Evolutionary conservation across 2,113 vertebrate species (phyloP).

Genomic region (Crocuta crocuta): DNA sequence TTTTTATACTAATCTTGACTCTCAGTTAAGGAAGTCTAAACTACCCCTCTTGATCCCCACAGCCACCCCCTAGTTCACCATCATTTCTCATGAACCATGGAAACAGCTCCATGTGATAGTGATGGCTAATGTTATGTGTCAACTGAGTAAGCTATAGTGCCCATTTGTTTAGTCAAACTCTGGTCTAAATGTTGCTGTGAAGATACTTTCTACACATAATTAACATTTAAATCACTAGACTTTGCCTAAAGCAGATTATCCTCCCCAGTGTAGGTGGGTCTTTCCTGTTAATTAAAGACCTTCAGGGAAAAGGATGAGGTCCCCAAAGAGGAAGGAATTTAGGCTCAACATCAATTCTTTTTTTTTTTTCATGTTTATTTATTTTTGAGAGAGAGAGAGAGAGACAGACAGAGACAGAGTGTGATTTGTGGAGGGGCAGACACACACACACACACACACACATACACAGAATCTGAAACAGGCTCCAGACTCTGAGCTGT

Average conservation of each 20-base stretch:
- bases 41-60: background rate
- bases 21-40: no score
- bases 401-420: no score
- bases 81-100: background rate
- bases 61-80: background rate
- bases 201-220: background rate
- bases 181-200: background rate
- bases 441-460: no score
- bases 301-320: background rate
- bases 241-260: background rate
- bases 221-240: background rate
- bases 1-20: background rate
- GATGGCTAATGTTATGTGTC: background rate
- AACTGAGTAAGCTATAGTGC: background rate
- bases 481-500: no score
- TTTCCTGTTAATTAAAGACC: background rate
- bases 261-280: no score
- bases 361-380: no score
- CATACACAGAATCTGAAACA: no score
- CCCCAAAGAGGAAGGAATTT: background rate
- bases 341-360: background rate
- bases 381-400: no score
- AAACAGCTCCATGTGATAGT: background rate
- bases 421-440: no score
- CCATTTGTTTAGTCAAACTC: background rate